Conservation (phyloP, 2,113 vertebrate species). For the Hemicordylus capensis region DNA sequence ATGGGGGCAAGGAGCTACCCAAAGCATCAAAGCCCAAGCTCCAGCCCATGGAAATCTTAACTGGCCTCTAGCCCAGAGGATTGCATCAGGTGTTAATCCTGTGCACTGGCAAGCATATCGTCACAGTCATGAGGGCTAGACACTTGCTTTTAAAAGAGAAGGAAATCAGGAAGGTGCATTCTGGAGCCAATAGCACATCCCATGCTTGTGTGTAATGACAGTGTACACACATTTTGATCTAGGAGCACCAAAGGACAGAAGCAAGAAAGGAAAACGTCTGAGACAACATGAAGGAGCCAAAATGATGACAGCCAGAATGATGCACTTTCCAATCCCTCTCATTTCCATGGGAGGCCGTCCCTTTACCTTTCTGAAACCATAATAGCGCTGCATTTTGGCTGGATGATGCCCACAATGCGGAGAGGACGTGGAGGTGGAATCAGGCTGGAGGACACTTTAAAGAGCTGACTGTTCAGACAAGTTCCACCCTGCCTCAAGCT, state of each 20-base stretch:
- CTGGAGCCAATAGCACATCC: not conserved
- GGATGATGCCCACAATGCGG: not conserved
- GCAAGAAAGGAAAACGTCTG: not conserved
- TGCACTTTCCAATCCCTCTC: not conserved
- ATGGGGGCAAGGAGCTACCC: not conserved
- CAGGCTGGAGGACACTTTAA: not conserved
- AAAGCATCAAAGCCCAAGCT: not conserved
- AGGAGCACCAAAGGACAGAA: not conserved
- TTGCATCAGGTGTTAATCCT: not conserved
- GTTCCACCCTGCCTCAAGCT: not conserved
- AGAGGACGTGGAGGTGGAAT: accelerated
- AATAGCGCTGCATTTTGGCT: accelerated
- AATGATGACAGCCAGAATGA: not conserved
- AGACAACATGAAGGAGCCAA: not conserved
- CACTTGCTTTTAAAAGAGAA: not conserved
- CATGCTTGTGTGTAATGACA: too few relatives aligned
- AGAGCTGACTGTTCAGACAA: not conserved
- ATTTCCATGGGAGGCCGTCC: not conserved
- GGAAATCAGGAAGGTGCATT: not conserved
- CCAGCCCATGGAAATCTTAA: not conserved
- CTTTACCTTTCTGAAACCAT: not conserved
- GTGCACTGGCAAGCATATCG: not conserved
- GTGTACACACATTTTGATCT: not conserved
- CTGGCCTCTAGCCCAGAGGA: not conserved
- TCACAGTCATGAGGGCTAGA: not conserved